These are phyloP conservation scores for Octomys mimax DNA, from an alignment of 2,797 vertebrate species.

Conservation along the genomic window DNA sequence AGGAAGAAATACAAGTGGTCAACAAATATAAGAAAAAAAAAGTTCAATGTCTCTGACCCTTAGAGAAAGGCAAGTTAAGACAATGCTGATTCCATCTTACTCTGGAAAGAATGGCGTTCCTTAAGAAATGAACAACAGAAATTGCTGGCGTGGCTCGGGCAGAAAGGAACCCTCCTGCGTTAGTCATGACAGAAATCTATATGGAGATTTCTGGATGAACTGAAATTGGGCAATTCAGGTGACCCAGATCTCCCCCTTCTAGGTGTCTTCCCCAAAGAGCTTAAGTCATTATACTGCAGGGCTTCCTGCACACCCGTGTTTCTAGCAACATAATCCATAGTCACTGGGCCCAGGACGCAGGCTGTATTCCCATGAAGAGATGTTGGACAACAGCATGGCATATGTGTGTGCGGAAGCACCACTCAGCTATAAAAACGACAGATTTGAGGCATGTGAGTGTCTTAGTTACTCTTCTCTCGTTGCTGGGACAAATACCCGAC, in stretches of 20 bases:
- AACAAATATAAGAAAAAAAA: neutral
- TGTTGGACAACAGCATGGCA: neutral
- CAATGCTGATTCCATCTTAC: neutral
- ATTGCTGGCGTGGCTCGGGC: neutral
- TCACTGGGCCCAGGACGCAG: neutral
- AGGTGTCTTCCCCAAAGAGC: neutral
- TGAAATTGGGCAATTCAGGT: neutral
- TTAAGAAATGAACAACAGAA: neutral
- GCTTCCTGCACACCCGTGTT: neutral
- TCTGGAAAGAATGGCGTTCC: neutral
- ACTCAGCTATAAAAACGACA: neutral
- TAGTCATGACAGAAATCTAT: neutral
- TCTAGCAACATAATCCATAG: neutral
- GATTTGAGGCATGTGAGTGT: neutral
- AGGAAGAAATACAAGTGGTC: neutral
- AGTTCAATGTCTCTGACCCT: neutral
- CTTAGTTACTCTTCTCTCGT: no score
- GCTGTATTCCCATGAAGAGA: neutral
- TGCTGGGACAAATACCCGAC: no score
- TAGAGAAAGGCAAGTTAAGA: neutral
- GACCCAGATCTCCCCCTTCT: neutral
- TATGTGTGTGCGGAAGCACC: neutral
- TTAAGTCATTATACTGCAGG: neutral
- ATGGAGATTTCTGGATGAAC: neutral
- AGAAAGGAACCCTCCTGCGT: neutral